phyloP scores from a whole-genome alignment of 2,113 vertebrate species.

The Meriones unguiculatus region DNA sequence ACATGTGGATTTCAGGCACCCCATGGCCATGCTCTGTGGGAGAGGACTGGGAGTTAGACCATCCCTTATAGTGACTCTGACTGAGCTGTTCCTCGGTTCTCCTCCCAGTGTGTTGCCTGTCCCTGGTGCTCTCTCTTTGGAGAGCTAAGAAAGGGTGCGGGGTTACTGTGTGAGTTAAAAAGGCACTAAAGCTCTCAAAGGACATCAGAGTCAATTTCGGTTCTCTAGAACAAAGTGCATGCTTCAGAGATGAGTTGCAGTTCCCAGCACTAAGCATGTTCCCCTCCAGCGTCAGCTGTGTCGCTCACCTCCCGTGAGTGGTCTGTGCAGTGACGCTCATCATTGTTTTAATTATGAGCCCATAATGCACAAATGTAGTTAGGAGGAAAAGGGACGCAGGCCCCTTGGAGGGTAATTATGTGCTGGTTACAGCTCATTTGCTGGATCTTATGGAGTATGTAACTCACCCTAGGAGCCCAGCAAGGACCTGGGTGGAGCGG shows the following conservation, averaged over 20 bases:
- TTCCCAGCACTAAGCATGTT: background rate
- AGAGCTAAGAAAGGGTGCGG: background rate
- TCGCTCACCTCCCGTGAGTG: background rate
- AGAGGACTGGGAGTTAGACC: background rate
- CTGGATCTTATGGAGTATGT: too few relatives aligned
- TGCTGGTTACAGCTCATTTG: background rate
- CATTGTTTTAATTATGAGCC: constrained; percentile 76
- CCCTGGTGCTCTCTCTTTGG: background rate
- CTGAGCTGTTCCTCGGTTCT: background rate
- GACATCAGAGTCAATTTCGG: background rate
- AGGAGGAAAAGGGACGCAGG: constrained; percentile 18
- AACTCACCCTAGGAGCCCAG: too few relatives aligned
- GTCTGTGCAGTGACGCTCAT: constrained; percentile 36
- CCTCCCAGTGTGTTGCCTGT: background rate
- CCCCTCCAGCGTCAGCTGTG: constrained; percentile 31
- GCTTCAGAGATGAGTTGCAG: background rate
- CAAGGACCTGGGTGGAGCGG: background rate
- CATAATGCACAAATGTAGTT: constrained; percentile 36
- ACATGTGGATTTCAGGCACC: background rate
- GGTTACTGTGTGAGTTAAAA: constrained; percentile 33
- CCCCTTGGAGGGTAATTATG: constrained; percentile 27
- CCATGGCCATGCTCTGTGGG: background rate
- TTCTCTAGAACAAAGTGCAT: constrained; percentile 63
- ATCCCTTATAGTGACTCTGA: background rate
- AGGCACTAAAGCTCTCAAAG: constrained; percentile 53